Percentiles rank a stretch among this genome's conserved stretches.
Conservation (phyloP, 2,797 vertebrate genomes). For the Rhynchotus rufescens region DNA sequence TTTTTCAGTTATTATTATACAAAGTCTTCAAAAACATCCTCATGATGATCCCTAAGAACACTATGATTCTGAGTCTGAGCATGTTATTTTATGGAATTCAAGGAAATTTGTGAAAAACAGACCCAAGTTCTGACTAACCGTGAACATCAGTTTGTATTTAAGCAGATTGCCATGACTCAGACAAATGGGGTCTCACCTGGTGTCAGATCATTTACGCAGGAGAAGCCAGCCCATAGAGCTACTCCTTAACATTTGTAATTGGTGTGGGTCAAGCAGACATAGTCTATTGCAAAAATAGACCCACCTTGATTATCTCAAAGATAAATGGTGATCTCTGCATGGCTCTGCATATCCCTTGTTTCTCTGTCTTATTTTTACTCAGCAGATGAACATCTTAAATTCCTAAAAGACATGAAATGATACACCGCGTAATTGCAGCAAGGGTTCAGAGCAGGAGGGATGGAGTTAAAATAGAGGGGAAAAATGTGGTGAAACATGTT, state of each 20-base stretch:
- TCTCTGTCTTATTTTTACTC: neutral
- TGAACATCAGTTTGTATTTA: neutral
- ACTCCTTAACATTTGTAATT: neutral
- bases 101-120: neutral
- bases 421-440: neutral
- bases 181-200: neutral
- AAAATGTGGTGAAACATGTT: fast-evolving
- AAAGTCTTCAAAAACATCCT: neutral
- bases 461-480: neutral
- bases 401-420: neutral
- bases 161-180: neutral
- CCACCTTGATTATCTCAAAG: neutral
- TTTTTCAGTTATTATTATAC: neutral
- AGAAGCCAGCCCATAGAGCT: neutral
- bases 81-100: neutral
- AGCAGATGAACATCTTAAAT: neutral
- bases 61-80: neutral
- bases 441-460: neutral
- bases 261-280: neutral
- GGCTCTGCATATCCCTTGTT: neutral
- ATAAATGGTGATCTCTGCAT: neutral
- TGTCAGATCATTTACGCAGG: neutral
- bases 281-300: neutral
- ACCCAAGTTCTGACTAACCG: neutral
- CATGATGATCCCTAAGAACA: neutral